Evolutionary conservation across 1,140 invertebrate genomes (phyloP).

Genomic region (Drosophila funebris): DNA sequence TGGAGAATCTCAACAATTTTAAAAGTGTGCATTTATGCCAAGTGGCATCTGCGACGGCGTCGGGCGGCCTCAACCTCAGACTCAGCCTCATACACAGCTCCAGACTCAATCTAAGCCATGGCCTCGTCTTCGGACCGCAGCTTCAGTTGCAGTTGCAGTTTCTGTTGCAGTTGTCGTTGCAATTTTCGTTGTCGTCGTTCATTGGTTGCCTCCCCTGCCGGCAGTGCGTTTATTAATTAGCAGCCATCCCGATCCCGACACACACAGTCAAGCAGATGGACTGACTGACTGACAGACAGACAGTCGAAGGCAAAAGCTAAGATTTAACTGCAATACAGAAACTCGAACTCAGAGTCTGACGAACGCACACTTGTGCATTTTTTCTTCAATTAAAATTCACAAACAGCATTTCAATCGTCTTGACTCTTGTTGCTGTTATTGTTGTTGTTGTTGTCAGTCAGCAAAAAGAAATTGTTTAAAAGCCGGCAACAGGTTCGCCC

Average conservation of each 20-base stretch:
- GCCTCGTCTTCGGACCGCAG: neutral
- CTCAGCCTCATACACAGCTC: neutral
- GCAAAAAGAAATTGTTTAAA: conserved; percentile 73
- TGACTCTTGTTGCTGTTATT: conserved; percentile 36
- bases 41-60: conserved; percentile 72
- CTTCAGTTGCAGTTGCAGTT: conserved; percentile 16
- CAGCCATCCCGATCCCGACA: conserved; percentile 49
- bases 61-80: conserved; percentile 29
- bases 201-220: conserved; percentile 26
- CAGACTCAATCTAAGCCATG: conserved; percentile 4
- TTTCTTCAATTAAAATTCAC: conserved; percentile 76
- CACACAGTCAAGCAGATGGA: conserved; percentile 6
- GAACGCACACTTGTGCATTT: conserved; percentile 41
- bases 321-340: conserved; percentile 29
- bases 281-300: neutral
- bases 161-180: conserved; percentile 27
- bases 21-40: conserved; percentile 82
- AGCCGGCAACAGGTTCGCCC: conserved; percentile 60
- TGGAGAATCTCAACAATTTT: conserved; percentile 81
- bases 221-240: conserved; percentile 76
- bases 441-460: conserved; percentile 34
- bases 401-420: conserved; percentile 71
- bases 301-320: conserved; percentile 8
- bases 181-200: conserved; percentile 34
- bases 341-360: neutral